Conservation (phyloP, 2,113 vertebrate species). For the Glaucomys volans region DNA sequence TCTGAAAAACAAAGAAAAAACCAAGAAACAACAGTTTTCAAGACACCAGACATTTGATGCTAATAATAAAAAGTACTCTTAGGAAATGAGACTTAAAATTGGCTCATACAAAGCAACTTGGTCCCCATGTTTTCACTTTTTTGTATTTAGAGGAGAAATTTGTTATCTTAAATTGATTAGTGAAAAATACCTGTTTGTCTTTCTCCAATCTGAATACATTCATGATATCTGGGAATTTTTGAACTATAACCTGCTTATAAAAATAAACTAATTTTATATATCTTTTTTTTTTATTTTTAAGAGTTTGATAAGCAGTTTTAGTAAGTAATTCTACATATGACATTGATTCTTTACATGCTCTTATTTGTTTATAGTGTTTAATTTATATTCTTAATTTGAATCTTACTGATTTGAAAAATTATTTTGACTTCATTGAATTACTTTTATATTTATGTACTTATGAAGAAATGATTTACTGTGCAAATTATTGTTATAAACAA, state of each 20-base stretch:
- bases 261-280: slow-evolving; percentile 7
- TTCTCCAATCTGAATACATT: neutral
- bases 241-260: slow-evolving; percentile 35
- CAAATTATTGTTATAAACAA: neutral
- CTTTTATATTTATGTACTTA: neutral
- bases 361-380: neutral
- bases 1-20: neutral
- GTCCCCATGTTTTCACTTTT: neutral
- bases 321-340: neutral
- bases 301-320: neutral
- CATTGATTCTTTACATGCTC: neutral
- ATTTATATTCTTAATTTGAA: neutral
- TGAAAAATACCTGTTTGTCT: neutral
- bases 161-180: neutral
- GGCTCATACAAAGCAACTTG: neutral
- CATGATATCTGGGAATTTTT: neutral
- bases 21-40: neutral
- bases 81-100: neutral
- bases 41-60: neutral
- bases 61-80: neutral
- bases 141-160: slow-evolving; percentile 21
- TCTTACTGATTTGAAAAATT: slow-evolving; percentile 49
- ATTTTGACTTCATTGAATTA: slow-evolving; percentile 30
- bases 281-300: neutral
- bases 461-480: slow-evolving; percentile 17